These are phyloP conservation scores for Oxystoma pomonae DNA, from an alignment of 2,888 invertebrate species.

Conservation along the genomic window DNA sequence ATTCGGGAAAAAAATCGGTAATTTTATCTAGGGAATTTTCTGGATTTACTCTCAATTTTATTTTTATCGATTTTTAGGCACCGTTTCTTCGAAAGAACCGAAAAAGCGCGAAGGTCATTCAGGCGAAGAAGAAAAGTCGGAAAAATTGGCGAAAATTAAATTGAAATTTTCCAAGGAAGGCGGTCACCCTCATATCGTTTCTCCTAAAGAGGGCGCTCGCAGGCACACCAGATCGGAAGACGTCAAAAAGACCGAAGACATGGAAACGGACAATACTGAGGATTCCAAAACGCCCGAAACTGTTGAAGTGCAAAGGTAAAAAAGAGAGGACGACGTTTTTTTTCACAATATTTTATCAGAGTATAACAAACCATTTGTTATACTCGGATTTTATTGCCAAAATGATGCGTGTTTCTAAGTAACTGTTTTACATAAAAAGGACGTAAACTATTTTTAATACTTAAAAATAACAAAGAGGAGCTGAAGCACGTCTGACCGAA, in stretches of 20 bases:
- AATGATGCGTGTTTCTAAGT: no score
- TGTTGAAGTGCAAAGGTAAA: background rate
- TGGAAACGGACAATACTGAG: background rate
- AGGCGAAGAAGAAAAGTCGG: constrained; percentile 35
- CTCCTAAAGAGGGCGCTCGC: constrained; percentile 23
- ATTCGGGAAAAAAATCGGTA: no score
- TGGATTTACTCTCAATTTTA: no score
- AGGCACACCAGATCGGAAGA: constrained; percentile 29
- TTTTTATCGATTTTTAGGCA: constrained; percentile 17
- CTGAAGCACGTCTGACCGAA: no score
- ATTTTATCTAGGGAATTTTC: no score
- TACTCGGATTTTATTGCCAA: no score
- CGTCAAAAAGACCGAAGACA: constrained; percentile 15
- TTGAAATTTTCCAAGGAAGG: constrained; percentile 52
- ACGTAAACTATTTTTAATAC: no score
- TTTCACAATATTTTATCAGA: no score
- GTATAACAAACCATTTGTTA: no score
- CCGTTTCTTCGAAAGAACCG: constrained; percentile 30
- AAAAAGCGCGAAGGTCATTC: constrained; percentile 36
- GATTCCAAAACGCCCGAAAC: background rate
- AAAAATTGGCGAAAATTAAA: constrained; percentile 53
- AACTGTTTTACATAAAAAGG: no score
- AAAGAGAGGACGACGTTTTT: no score
- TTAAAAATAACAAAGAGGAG: no score
- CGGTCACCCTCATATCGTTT: constrained; percentile 44